These are phyloP conservation scores for Exephanes ischioxanthus DNA, from an alignment of 2,888 invertebrate species.

Conservation along the genomic window DNA sequence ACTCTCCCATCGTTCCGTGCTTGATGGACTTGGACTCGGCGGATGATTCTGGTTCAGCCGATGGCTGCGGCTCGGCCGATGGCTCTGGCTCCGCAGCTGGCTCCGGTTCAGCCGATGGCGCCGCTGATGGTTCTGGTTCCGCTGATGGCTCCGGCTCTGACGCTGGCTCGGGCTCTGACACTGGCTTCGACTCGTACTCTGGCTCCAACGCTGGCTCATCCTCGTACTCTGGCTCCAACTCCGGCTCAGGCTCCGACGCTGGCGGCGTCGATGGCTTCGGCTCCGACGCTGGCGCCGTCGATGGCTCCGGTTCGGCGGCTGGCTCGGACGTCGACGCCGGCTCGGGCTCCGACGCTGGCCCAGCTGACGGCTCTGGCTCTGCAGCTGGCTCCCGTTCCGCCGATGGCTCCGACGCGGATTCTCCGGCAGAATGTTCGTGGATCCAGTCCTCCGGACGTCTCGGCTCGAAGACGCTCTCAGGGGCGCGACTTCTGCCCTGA, in stretches of 20 bases:
- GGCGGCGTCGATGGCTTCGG: slow-evolving; percentile 67
- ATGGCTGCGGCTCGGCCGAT: slow-evolving; percentile 67
- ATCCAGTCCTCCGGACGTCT: slow-evolving; percentile 72
- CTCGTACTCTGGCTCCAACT: slow-evolving; percentile 69
- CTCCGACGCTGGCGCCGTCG: slow-evolving; percentile 69
- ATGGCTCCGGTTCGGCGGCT: slow-evolving; percentile 79
- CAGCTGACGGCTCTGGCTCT: slow-evolving; percentile 69
- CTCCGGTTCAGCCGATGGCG: slow-evolving; percentile 69
- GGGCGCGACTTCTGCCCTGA: slow-evolving; percentile 79
- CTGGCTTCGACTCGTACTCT: slow-evolving; percentile 7
- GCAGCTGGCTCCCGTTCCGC: slow-evolving; percentile 66
- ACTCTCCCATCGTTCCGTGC: slow-evolving; percentile 58
- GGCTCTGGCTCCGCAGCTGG: slow-evolving; percentile 65
- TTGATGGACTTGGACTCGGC: slow-evolving; percentile 70
- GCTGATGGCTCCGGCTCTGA: slow-evolving; percentile 68
- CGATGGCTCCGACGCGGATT: slow-evolving; percentile 71
- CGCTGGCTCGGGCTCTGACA: slow-evolving; percentile 66
- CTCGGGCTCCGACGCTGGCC: slow-evolving; percentile 68
- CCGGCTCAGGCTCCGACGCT: slow-evolving; percentile 59
- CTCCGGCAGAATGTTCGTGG: slow-evolving; percentile 66
- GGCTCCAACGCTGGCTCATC: slow-evolving; percentile 56
- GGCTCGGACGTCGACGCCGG: slow-evolving; percentile 75
- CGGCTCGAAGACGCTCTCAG: slow-evolving; percentile 68
- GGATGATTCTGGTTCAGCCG: slow-evolving; percentile 59
- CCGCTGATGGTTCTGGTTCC: slow-evolving; percentile 73